Conservation (phyloP, 2,113 vertebrate species). For the Leptobrachium leishanense region DNA sequence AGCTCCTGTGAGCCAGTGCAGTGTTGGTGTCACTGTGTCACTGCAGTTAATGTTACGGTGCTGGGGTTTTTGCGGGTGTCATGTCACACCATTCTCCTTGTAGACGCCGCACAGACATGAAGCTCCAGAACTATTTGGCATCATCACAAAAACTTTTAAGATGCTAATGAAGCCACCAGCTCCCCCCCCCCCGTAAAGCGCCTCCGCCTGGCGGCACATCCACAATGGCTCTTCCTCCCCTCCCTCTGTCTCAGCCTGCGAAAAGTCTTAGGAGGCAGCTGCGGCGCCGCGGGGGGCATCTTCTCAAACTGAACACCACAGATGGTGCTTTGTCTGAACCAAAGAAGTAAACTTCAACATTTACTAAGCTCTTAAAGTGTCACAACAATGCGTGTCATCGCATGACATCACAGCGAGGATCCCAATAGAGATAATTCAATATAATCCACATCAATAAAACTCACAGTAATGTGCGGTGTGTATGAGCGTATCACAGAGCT, state of each 20-base stretch:
- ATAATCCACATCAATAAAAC: too few relatives aligned
- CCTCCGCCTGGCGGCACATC: constrained; percentile 52
- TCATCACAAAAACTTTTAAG: not conserved
- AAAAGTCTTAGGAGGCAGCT: constrained; percentile 20
- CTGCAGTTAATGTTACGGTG: too few relatives aligned
- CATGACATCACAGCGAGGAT: too few relatives aligned
- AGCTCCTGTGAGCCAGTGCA: too few relatives aligned
- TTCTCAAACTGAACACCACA: constrained; percentile 49
- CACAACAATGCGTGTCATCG: too few relatives aligned
- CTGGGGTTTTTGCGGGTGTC: too few relatives aligned
- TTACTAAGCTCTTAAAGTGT: not conserved
- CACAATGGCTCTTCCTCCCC: constrained; percentile 49
- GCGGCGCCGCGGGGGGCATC: not conserved
- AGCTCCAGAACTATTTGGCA: not conserved
- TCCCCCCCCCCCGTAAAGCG: not conserved
- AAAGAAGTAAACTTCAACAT: constrained; percentile 19
- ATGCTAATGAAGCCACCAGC: not conserved
- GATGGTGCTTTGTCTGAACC: constrained; percentile 54
- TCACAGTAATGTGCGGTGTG: too few relatives aligned
- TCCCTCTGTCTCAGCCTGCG: not conserved
- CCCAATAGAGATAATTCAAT: too few relatives aligned
- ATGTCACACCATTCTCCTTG: not conserved
- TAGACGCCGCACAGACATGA: not conserved
- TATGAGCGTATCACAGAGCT: too few relatives aligned
- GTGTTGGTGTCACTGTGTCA: too few relatives aligned